These are phyloP conservation scores for Montipora sp. DNA, from an alignment of 64 coral and sea anemone genomes.

Conservation along the genomic window DNA sequence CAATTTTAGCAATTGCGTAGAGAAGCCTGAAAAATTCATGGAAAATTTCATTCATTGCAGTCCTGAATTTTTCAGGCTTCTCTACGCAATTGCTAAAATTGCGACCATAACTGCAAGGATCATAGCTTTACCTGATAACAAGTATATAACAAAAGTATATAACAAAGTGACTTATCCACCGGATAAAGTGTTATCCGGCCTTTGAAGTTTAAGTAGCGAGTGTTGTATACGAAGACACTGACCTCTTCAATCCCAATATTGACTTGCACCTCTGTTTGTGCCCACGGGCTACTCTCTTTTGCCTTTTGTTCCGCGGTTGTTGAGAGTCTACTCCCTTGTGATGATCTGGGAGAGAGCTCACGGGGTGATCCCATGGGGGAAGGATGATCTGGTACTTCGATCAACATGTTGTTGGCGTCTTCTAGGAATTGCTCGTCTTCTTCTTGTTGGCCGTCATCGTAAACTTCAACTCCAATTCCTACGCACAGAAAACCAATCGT, in stretches of 20 bases:
- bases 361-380: background rate
- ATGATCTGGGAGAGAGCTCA: background rate
- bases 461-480: constrained; percentile 90
- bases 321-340: constrained; percentile 40
- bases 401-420: constrained; percentile 21
- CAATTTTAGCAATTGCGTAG: too few relatives aligned
- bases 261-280: constrained; percentile 48
- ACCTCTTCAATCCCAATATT: constrained; percentile 95
- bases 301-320: constrained; percentile 24
- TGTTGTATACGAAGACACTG: background rate
- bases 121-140: too few relatives aligned
- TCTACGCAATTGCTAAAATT: too few relatives aligned
- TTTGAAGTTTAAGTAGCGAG: too few relatives aligned
- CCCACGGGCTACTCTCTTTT: constrained; percentile 31
- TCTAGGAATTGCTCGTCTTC: constrained; percentile 46
- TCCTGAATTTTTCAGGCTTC: too few relatives aligned
- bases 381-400: constrained; percentile 26
- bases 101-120: too few relatives aligned
- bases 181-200: too few relatives aligned
- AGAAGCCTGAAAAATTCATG: too few relatives aligned
- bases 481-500: background rate
- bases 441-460: constrained; percentile 67
- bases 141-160: too few relatives aligned
- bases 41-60: too few relatives aligned
- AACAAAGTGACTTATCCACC: too few relatives aligned